These are phyloP conservation scores for Typhlomys cinereus DNA, from an alignment of 2,113 vertebrate genomes.

Conservation along the genomic window DNA sequence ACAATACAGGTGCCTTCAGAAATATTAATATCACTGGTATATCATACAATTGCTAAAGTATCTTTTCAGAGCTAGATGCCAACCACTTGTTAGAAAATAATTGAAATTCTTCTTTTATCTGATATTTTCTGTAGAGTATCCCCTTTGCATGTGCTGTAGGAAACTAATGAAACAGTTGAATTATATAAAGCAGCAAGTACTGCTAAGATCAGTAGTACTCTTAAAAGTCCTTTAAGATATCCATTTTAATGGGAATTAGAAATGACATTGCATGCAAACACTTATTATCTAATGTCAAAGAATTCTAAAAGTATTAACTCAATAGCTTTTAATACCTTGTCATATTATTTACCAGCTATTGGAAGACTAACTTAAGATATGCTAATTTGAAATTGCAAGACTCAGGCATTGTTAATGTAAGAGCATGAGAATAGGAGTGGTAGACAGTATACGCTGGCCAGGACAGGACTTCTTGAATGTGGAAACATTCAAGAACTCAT, in stretches of 20 bases:
- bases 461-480: too few species aligned
- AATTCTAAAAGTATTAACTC: slow-evolving; percentile 36
- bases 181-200: slow-evolving; percentile 52
- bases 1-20: slow-evolving; percentile 59
- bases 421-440: too few species aligned
- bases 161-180: neutral
- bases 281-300: slow-evolving; percentile 54
- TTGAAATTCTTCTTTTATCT: slow-evolving; percentile 66
- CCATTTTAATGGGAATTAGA: slow-evolving; percentile 66
- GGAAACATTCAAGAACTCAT: too few species aligned
- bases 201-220: slow-evolving; percentile 39
- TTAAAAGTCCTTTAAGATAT: slow-evolving; percentile 55
- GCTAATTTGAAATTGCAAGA: too few species aligned
- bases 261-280: slow-evolving; percentile 49
- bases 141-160: slow-evolving; percentile 39
- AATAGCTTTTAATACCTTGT: slow-evolving; percentile 29
- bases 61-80: slow-evolving; percentile 63
- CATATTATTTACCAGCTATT: slow-evolving; percentile 25
- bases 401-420: too few species aligned
- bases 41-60: slow-evolving; percentile 68
- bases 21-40: slow-evolving; percentile 66
- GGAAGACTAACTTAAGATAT: slow-evolving; percentile 56
- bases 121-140: neutral
- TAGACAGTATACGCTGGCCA: too few species aligned
- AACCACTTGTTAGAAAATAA: slow-evolving; percentile 36